phyloP scores from a whole-genome alignment of 1,140 invertebrate species.

The Drosophila nasuta region DNA sequence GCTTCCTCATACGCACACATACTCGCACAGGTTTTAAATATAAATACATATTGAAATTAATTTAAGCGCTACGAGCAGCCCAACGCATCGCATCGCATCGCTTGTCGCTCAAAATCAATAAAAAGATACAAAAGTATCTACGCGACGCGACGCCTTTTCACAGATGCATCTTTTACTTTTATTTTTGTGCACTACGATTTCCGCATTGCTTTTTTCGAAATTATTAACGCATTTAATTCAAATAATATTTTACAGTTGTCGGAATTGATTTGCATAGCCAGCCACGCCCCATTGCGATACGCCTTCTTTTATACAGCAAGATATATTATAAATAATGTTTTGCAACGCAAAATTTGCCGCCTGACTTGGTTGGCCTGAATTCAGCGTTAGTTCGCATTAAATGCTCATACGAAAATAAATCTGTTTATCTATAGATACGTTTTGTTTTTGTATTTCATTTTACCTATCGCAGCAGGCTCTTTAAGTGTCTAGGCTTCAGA shows the following conservation, averaged over 20 bases:
- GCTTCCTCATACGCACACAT: conserved; percentile 37
- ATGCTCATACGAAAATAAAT: conserved; percentile 36
- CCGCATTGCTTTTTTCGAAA: conserved; percentile 54
- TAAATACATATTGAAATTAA: conserved; percentile 19
- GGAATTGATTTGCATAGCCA: conserved; percentile 47
- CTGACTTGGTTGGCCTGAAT: conserved; percentile 25
- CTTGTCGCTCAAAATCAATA: conserved; percentile 60
- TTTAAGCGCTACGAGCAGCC: conserved; percentile 19
- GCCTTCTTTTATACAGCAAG: neutral
- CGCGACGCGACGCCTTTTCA: conserved; percentile 30
- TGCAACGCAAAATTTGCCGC: conserved; percentile 23
- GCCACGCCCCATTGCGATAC: conserved; percentile 26
- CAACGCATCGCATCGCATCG: conserved; percentile 26
- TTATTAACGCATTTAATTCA: conserved; percentile 56
- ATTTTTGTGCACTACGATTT: conserved; percentile 41
- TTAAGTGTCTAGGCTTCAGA: conserved; percentile 19
- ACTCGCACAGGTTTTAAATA: conserved; percentile 4
- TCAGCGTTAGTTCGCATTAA: conserved; percentile 7
- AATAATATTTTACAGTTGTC: conserved; percentile 42
- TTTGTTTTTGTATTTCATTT: neutral
- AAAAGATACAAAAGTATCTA: conserved; percentile 66
- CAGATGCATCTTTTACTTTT: conserved; percentile 23
- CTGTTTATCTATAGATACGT: conserved; percentile 27
- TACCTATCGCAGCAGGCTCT: conserved; percentile 24
- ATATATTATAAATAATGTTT: conserved; percentile 19